Evolutionary conservation across 2,113 vertebrate genomes (phyloP).

Genomic region (Aythya baeri): DNA sequence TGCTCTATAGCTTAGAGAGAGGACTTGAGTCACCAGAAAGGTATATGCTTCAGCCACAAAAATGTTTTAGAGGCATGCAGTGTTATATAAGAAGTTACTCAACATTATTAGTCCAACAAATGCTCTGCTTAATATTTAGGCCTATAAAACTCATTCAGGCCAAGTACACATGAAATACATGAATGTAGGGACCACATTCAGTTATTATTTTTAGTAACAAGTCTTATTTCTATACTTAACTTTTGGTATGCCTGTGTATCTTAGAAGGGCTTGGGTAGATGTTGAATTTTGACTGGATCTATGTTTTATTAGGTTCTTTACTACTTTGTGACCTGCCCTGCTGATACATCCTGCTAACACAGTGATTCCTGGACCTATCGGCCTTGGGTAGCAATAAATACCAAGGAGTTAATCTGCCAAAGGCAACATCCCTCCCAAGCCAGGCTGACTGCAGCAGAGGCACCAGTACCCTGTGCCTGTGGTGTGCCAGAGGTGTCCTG

Average conservation of each 20-base stretch:
- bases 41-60: neutral
- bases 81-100: neutral
- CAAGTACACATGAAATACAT: neutral
- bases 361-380: neutral
- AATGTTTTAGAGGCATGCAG: neutral
- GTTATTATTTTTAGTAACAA: neutral
- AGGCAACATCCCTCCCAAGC: neutral
- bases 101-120: neutral
- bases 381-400: neutral
- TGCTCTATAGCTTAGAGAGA: neutral
- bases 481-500: rapidly evolving
- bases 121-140: neutral
- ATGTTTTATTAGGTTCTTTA: neutral
- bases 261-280: neutral
- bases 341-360: neutral
- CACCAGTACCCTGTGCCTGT: neutral
- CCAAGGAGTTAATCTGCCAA: neutral
- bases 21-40: neutral
- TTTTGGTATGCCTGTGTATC: neutral
- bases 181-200: neutral
- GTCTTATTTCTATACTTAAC: neutral
- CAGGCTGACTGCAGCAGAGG: neutral
- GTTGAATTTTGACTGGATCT: neutral
- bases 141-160: neutral
- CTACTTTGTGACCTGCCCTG: too few species aligned